Evolutionary conservation across 1,140 invertebrate genomes (phyloP), one percentile per base, ranked within the genome.

Genomic region (Episyrphus balteatus): DNA sequence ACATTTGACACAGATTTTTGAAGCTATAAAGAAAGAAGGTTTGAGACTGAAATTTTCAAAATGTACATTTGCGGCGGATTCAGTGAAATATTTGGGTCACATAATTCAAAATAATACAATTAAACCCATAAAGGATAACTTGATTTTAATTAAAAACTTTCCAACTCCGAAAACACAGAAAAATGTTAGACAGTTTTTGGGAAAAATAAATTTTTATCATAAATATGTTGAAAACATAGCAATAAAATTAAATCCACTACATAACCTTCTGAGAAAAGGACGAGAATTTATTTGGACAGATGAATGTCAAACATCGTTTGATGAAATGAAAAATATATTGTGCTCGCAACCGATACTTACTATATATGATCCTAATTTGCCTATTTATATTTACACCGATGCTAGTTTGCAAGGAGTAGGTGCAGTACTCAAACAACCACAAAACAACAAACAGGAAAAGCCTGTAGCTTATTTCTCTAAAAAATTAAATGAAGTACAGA

Each of bases 131-230:
- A 55, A 57, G 37, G 58, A 67, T 47, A 65, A 67, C 42, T 41
- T 66, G 40, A 57, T 54, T 21, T 53, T 62, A 51, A 66, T 66
- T 49, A 57, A 55, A 54, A 48, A 57, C 19, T 66, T 66, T 39
- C 56, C 58, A 18, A 42, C n/a, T 1, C 14, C 46, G 6, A 48
- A 42, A 41, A 47, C 21, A 40, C 37, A 47, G 18, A 40, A 40
- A 18, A 47, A 47, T 18, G 6, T 47, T 41, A 47, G 38, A 32
- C 46, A 66, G 51, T 59, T 68, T 54, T 44, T 66, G 10, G 56
- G 59, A 3, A 63, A 63, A 61, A 58, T 63, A 12, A 65, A 62
- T 33, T 63, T 62, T 48, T 57, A 67, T 38, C 47, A 59, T 50
- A 51, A 63, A 51, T 64, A 55, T 50, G 50, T 66, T 49, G 56